phyloP scores from a whole-genome alignment of 2,113 vertebrate genomes.

The Falco punctatus region DNA sequence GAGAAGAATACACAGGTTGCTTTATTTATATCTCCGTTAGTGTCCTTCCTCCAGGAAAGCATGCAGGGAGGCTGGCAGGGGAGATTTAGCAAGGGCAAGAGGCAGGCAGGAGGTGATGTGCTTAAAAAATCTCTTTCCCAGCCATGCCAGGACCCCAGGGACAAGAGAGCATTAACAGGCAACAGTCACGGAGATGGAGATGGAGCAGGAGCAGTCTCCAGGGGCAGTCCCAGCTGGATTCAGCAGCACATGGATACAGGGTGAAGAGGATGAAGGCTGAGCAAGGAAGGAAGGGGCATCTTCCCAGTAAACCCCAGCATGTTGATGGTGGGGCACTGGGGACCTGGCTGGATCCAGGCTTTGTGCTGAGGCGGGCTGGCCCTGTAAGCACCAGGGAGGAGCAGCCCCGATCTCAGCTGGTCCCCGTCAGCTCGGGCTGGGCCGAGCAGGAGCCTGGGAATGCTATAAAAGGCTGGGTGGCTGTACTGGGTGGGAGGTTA shows the following conservation, averaged over 20 bases:
- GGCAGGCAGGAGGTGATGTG: not conserved
- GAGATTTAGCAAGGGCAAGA: not conserved
- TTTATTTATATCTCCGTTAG: not conserved
- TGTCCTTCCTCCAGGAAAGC: not conserved
- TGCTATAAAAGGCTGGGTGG: not conserved
- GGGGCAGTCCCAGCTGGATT: not conserved
- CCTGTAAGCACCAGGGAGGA: not conserved
- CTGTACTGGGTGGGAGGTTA: fast-evolving
- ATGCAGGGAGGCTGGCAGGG: not conserved
- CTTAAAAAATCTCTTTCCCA: not conserved
- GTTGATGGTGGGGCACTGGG: not conserved
- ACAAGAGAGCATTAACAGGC: not conserved
- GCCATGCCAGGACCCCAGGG: not conserved
- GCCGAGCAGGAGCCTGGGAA: not conserved
- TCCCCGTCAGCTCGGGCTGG: not conserved
- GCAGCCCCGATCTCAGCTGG: not conserved
- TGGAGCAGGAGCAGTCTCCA: not conserved
- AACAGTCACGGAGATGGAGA: not conserved
- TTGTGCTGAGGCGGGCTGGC: not conserved
- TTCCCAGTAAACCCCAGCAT: not conserved
- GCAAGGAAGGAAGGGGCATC: not conserved
- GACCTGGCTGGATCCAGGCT: not conserved
- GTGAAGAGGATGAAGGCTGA: not conserved
- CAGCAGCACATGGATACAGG: not conserved
- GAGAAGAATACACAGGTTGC: slow-evolving; percentile 27